Base-by-base conservation (phyloP, 1,140 invertebrate species). In the Daktulosphaira vitifoliae region DNA sequence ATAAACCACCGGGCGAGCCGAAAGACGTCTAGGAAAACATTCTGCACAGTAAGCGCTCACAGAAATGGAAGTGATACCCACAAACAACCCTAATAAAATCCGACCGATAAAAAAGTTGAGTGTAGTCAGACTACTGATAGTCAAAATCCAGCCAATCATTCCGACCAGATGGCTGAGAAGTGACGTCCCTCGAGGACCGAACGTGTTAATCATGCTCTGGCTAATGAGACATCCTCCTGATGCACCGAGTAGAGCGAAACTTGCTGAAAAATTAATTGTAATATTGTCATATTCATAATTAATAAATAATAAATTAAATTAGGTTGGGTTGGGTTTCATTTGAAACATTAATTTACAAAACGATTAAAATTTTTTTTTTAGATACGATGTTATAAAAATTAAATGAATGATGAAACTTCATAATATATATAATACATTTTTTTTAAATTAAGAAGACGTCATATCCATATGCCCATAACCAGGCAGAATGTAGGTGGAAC, bases 161-260 rank as follows among this genome's bases (percentile, higher is more conserved):
- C 78, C 81, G 11, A 81, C 74, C 9, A 80, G 20, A 20, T 78
- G 78, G 13, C 80, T 73, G 2, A 77, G 67, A n/a, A 79, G 70
- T 18, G 85, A 72, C 0, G 80, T 75, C 74, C 70, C 38, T 72
- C 81, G 83, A 9, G 85, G 71, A 1, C 86, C 86, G 71, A 79
- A 80, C 71, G 76, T 77, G 69, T 87, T 84, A 74, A 86, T 82
- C 23, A 82, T 65, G 54, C 78, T 80, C 5, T 81, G 78, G 22
- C 77, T 73, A 16, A 79, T 59, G 0, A 81, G 62, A 1, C 79
- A 77, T 29, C 81, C 81, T 26, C 80, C 62, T 2, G 80, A 79
- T 2, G 80, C 70, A 0, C 76, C 74, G 69, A 83, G 75, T 37
- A 78, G 76, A 3, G 80, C 77, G 37, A 81, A 72, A 72, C 80